Conservation (phyloP, 2,797 vertebrate genomes). For the Sciurus carolinensis region DNA sequence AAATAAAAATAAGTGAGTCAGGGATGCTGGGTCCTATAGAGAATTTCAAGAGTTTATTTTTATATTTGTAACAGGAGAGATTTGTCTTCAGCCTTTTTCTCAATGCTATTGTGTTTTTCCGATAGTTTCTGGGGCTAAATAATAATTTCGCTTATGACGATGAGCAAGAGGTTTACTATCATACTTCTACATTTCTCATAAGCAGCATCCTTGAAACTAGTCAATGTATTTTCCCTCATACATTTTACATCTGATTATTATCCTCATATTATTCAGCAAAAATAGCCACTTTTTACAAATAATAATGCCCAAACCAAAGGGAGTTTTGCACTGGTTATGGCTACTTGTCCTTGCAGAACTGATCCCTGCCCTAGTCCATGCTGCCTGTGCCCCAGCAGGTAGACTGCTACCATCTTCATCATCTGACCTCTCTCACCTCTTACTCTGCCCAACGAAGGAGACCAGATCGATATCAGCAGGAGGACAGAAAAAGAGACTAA, state of each 20-base stretch:
- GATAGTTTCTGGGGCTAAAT: not conserved
- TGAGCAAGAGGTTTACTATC: not conserved
- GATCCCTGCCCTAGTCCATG: not conserved
- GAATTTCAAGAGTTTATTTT: not conserved
- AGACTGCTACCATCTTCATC: not conserved
- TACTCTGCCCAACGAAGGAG: not conserved
- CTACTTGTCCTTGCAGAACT: not conserved
- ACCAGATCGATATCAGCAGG: not conserved
- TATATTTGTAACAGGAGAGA: not conserved
- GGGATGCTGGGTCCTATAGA: not conserved
- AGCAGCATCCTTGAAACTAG: not conserved
- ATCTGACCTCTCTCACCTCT: not conserved
- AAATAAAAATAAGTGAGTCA: not conserved
- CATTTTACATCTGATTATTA: constrained; percentile 48
- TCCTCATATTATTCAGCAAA: constrained; percentile 1
- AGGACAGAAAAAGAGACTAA: not conserved
- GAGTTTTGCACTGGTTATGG: not conserved
- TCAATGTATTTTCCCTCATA: not conserved
- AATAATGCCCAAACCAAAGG: not conserved
- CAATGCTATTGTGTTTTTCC: constrained; percentile 23
- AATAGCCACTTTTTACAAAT: not conserved
- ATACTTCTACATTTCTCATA: not conserved
- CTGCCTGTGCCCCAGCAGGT: not conserved
- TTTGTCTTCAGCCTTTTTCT: not conserved
- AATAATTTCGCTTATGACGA: not conserved